These are phyloP conservation scores for Bombus fervidus DNA, from an alignment of 1,140 invertebrate genomes.

Conservation along the genomic window DNA sequence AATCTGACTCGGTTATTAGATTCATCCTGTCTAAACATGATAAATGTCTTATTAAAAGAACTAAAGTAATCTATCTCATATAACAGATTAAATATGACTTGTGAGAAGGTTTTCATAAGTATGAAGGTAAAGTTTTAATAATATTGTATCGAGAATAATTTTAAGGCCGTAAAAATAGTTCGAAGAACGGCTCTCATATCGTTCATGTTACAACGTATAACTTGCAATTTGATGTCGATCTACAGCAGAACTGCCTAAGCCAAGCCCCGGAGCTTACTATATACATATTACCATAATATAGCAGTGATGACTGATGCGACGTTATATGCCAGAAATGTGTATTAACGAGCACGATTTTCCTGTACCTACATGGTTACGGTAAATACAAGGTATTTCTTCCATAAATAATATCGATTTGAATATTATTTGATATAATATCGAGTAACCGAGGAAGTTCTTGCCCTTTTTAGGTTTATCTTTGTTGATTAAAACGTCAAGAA, in stretches of 20 bases:
- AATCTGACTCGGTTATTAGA: too few relatives aligned
- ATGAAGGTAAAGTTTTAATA: neutral
- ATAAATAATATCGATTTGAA: neutral
- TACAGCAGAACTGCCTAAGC: neutral
- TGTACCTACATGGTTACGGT: neutral
- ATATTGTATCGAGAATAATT: neutral
- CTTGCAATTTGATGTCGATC: conserved; percentile 20
- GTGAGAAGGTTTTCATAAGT: neutral
- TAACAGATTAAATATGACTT: neutral
- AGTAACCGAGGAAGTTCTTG: too few relatives aligned
- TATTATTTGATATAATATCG: too few relatives aligned
- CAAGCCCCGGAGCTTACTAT: neutral
- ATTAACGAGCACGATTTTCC: neutral
- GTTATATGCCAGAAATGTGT: neutral
- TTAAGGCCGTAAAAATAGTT: neutral
- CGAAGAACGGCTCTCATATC: neutral
- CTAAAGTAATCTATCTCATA: neutral
- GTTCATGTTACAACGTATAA: neutral
- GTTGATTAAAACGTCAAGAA: too few relatives aligned
- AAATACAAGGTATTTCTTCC: neutral
- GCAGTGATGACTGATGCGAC: neutral
- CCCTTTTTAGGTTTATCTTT: too few relatives aligned
- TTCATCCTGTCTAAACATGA: too few relatives aligned
- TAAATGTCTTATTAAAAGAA: too few relatives aligned
- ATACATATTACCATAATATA: conserved; percentile 13